Percentiles rank a stretch among this genome's conserved stretches.
Evolutionary conservation across 2,888 invertebrate species (phyloP).

Genomic region (Ariolimax columbianus): DNA sequence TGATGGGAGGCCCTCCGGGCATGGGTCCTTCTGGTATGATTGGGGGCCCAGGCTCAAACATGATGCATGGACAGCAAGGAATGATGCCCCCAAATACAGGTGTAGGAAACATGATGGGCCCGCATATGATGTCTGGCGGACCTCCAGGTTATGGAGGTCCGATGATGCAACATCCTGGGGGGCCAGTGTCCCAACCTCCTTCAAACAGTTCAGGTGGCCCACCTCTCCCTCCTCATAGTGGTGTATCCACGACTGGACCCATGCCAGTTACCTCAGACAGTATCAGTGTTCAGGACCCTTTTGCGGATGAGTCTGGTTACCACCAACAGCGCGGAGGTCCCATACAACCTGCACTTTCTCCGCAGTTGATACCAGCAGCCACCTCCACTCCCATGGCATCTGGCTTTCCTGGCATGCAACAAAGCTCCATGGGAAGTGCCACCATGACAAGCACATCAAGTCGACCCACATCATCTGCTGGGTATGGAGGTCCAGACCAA

Average conservation of each 20-base stretch:
- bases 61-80: constrained; percentile 55
- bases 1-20: constrained; percentile 58
- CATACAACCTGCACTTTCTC: constrained; percentile 41
- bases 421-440: constrained; percentile 38
- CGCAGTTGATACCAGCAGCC: constrained; percentile 47
- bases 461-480: constrained; percentile 36
- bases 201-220: constrained; percentile 30
- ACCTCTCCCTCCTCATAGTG: constrained; percentile 41
- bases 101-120: constrained; percentile 59
- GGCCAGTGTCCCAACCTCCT: constrained; percentile 33
- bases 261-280: constrained; percentile 66
- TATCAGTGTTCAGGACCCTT: constrained; percentile 78
- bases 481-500: constrained; percentile 50
- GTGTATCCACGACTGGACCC: constrained; percentile 51
- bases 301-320: constrained; percentile 74
- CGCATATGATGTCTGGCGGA: constrained; percentile 48
- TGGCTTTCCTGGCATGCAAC: constrained; percentile 42
- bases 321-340: constrained; percentile 57
- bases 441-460: constrained; percentile 44
- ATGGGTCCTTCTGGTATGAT: constrained; percentile 54
- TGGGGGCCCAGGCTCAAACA: constrained; percentile 54
- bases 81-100: constrained; percentile 50
- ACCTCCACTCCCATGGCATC: constrained; percentile 56
- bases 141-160: constrained; percentile 51
- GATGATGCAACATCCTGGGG: constrained; percentile 47